A percentile compares a stretch with the other conserved stretches of the same genome.
Evolutionary conservation across 1,140 invertebrate species (phyloP).

Genomic region (Leguminivora glycinivorella): DNA sequence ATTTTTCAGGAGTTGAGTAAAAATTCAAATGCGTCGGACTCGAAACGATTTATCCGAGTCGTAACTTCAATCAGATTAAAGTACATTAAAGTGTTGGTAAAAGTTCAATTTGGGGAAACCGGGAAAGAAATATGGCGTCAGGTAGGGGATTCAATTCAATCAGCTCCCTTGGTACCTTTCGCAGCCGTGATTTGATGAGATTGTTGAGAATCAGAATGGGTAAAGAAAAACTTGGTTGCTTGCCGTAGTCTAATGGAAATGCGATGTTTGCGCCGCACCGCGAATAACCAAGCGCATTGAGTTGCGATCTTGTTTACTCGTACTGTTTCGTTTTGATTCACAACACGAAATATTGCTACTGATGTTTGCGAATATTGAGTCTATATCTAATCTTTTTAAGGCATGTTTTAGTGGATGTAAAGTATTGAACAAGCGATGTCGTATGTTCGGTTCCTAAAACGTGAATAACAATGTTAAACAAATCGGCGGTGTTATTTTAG

Average conservation of each 20-base stretch:
- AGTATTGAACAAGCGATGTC: too few relatives aligned
- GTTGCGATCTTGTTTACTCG: conserved; percentile 21
- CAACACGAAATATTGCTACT: not conserved
- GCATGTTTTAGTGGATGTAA: too few relatives aligned
- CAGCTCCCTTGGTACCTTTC: conserved; percentile 70
- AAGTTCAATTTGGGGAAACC: conserved; percentile 71
- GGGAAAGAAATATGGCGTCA: conserved; percentile 70
- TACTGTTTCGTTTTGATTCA: not conserved
- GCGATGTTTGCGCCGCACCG: conserved; percentile 50
- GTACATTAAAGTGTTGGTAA: conserved; percentile 73
- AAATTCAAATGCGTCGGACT: conserved; percentile 33
- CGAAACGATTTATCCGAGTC: conserved; percentile 62
- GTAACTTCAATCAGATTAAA: conserved; percentile 75
- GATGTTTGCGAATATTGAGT: not conserved
- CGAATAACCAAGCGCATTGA: conserved; percentile 42
- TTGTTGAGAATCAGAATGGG: conserved; percentile 75
- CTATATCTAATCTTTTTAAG: too few relatives aligned
- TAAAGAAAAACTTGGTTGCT: conserved; percentile 63
- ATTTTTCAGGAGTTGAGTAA: conserved; percentile 28
- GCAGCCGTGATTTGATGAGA: conserved; percentile 74
- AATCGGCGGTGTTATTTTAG: too few relatives aligned
- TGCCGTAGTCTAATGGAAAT: conserved; percentile 69
- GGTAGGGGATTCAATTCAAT: conserved; percentile 75
- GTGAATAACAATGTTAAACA: too few relatives aligned
- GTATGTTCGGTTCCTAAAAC: too few relatives aligned